A percentile compares a stretch with the other conserved stretches of the same genome.
Evolutionary conservation across 2,888 invertebrate species (phyloP).

Genomic region (Kuschelorhynchus macadamiae): DNA sequence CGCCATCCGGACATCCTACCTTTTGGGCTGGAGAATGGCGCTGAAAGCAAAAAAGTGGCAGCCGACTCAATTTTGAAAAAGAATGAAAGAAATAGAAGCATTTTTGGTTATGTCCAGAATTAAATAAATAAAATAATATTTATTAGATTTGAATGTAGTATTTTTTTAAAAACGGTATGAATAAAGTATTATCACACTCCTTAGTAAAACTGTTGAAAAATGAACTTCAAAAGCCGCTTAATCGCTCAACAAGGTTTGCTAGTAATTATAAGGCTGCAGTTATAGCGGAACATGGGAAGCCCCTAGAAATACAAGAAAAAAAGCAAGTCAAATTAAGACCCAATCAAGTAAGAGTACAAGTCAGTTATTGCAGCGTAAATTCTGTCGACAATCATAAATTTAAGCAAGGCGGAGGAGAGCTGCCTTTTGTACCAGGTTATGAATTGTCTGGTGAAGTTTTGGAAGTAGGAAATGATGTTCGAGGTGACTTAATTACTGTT

Average conservation of each 20-base stretch:
- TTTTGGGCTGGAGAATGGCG: too few relatives aligned
- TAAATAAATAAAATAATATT: too few relatives aligned
- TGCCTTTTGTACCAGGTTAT: conserved; percentile 76
- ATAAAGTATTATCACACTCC: conserved; percentile 28
- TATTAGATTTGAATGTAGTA: too few relatives aligned
- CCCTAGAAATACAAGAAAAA: conserved; percentile 70
- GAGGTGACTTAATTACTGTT: conserved; percentile 66
- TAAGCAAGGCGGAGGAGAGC: conserved; percentile 69
- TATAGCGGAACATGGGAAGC: conserved; percentile 58
- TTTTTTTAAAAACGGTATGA: conserved; percentile 18
- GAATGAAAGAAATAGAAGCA: too few relatives aligned
- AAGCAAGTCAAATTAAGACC: conserved; percentile 66
- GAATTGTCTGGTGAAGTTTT: conserved; percentile 76
- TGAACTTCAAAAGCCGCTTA: conserved; percentile 12
- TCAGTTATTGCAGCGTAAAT: conserved; percentile 77
- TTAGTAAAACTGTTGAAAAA: conserved; percentile 20
- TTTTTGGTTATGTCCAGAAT: too few relatives aligned
- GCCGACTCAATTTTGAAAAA: too few relatives aligned
- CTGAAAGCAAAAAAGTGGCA: too few relatives aligned
- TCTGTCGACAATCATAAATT: conserved; percentile 73
- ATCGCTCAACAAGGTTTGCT: conserved; percentile 28
- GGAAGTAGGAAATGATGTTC: conserved; percentile 71
- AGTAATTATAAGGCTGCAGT: conserved; percentile 68
- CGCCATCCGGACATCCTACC: too few relatives aligned
- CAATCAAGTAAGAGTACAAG: conserved; percentile 75